Percentiles rank a stretch among this genome's conserved stretches.
phyloP scores from a whole-genome alignment of 2,113 vertebrate genomes.

The Pollachius pollachius region DNA sequence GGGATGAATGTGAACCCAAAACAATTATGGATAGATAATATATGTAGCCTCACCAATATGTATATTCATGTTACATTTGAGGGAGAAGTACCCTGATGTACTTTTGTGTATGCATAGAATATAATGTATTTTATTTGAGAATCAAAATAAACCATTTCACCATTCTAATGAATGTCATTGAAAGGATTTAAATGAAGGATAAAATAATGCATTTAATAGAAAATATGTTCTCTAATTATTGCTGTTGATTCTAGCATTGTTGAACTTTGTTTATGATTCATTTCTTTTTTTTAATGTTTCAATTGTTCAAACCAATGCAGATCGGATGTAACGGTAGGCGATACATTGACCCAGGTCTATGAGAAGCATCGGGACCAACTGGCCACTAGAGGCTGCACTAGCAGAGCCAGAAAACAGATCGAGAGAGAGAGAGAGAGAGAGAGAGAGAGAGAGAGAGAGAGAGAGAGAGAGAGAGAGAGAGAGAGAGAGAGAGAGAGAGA shows the following conservation, averaged over 20 bases:
- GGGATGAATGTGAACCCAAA: too few relatives aligned
- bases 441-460: conserved; percentile 24
- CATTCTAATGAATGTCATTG: neutral
- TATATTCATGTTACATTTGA: too few relatives aligned
- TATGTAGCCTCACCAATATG: too few relatives aligned
- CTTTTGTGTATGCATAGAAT: too few relatives aligned
- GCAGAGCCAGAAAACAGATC: conserved; percentile 43
- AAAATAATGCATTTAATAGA: too few relatives aligned
- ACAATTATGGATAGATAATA: too few relatives aligned
- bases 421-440: conserved; percentile 31
- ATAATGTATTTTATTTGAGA: neutral
- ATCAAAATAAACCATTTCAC: neutral
- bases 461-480: conserved; percentile 31
- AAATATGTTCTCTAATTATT: neutral
- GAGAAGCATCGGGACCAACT: conserved; percentile 30
- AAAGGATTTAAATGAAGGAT: too few relatives aligned
- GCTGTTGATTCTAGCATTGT: neutral
- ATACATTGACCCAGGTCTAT: neutral
- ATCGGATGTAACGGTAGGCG: neutral
- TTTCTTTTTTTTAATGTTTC: too few relatives aligned
- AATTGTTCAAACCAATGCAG: too few relatives aligned
- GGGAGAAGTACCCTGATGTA: too few relatives aligned
- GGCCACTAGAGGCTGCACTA: conserved; percentile 76
- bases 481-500: conserved; percentile 25
- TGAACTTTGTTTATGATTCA: neutral